Base-by-base conservation (phyloP, 2,113 vertebrate genomes). In the Penelope pileata region DNA sequence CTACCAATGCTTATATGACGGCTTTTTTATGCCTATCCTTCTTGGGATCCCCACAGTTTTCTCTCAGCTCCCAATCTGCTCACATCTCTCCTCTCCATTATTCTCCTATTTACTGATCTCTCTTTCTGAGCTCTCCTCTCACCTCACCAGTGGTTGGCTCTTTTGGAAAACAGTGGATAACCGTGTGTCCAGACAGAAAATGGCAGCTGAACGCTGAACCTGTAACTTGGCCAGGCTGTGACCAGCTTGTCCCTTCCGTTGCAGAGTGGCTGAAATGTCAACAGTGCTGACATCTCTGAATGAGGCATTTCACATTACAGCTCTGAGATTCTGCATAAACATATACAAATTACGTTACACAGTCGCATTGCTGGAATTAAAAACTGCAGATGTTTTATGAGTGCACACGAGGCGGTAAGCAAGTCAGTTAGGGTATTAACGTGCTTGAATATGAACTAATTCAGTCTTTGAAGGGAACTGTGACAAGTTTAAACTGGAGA, bases 271-370 rank as follows among this genome's bases (percentile, higher is more conserved):
- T 68, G 68, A 66, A 51, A 23, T 77, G 29, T 8, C 1, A 3
- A 45, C 6, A 5, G 70, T 0, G 1, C 26, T 60, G 45, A 17
- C 2, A 1, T 43, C 66, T 62, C 63, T 0, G 0, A 70, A 10
- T 3, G 22, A 67, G 26, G 34, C 17, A 19, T 73, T 79, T 58
- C 62, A 85, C 48, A 29, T 16, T 29, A 24, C 0, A 7, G 26
- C 26, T 26, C 47, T 40, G 34, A 89, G 53, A 30, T 69, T 60
- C 54, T 60, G 5, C 13, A 9, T 2, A 56, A 79, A 2, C 29
- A 15, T 2, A 6, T 9, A 18, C 9, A 75, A 59, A 74, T 78
- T 60, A 82, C n/a, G 40, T 53, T 70, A 53, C 48, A 48, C 8
- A 26, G 70, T 47, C 3, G 0, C 17, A 12, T 7, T 27, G 75